A percentile compares a stretch with the other conserved stretches of the same genome.
These are phyloP conservation scores for Urosaurus nigricauda DNA, from an alignment of 2,797 vertebrate species.

Conservation along the genomic window DNA sequence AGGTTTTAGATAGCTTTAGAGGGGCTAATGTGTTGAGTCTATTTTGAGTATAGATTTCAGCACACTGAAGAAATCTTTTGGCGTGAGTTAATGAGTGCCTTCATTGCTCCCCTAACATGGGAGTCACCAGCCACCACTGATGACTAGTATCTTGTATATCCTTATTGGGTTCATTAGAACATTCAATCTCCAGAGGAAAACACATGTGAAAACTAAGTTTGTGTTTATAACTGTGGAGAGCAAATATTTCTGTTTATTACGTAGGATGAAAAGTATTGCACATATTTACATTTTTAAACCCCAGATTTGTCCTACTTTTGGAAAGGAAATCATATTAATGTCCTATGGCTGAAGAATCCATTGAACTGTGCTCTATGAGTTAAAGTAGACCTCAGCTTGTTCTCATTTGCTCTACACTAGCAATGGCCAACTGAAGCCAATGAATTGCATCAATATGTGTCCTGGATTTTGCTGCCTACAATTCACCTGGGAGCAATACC, in stretches of 20 bases:
- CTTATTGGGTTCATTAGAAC: not conserved
- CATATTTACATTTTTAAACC: not conserved
- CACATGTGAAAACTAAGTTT: not conserved
- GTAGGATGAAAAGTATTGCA: not conserved
- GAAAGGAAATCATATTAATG: not conserved
- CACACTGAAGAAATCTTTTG: too few species aligned
- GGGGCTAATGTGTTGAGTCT: too few species aligned
- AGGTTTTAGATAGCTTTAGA: too few species aligned
- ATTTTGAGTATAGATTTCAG: too few species aligned
- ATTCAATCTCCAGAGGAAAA: not conserved
- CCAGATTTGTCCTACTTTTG: too few species aligned
- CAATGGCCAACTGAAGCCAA: not conserved
- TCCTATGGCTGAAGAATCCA: not conserved
- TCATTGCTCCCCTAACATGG: too few species aligned
- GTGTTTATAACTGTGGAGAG: not conserved
- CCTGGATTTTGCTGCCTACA: not conserved
- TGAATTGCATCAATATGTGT: not conserved
- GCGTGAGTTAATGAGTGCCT: too few species aligned
- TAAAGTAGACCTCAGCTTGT: not conserved
- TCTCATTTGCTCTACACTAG: not conserved
- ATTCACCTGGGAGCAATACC: not conserved
- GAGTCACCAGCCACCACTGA: not conserved
- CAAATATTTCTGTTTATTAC: not conserved
- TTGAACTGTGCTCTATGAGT: conserved; percentile 12
- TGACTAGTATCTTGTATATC: not conserved